Evolutionary conservation across 2,797 vertebrate genomes (phyloP).

Genomic region (Pterois miles): DNA sequence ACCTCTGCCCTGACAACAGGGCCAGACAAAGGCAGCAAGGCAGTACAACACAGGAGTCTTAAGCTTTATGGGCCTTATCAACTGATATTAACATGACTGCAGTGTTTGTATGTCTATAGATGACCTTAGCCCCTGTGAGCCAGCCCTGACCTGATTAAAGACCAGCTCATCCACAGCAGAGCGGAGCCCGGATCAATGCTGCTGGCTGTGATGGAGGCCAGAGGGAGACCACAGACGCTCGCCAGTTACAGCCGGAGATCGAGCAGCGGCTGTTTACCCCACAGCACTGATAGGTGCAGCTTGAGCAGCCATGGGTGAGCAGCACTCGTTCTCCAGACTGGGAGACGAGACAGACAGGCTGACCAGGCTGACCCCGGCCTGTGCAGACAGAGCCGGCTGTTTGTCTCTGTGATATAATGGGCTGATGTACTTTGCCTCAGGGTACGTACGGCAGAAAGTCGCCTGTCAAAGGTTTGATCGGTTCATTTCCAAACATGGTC

Average conservation of each 20-base stretch:
- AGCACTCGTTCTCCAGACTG: conserved; percentile 17
- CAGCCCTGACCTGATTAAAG: conserved; percentile 37
- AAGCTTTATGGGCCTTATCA: conserved; percentile 58
- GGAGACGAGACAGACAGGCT: conserved; percentile 49
- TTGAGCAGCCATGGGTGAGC: conserved; percentile 68
- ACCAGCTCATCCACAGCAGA: conserved; percentile 5
- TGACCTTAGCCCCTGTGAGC: conserved; percentile 32
- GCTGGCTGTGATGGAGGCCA: conserved; percentile 19
- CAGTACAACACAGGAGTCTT: conserved; percentile 47
- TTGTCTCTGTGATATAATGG: conserved; percentile 38
- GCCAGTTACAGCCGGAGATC: conserved; percentile 3
- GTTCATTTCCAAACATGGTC: conserved; percentile 22
- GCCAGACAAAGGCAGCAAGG: conserved; percentile 66
- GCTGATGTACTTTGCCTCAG: conserved; percentile 15
- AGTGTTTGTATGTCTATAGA: conserved; percentile 13
- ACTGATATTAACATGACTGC: conserved; percentile 63
- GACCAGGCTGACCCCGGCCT: conserved; percentile 54
- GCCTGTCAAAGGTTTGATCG: conserved; percentile 23
- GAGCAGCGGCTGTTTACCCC: conserved; percentile 59
- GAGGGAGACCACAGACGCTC: conserved; percentile 6
- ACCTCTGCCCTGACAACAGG: conserved; percentile 79
- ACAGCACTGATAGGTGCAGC: conserved; percentile 64
- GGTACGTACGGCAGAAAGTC: background rate
- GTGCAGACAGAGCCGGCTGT: conserved; percentile 39
- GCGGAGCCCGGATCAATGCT: conserved; percentile 43